Evolutionary conservation across 2,797 vertebrate species (phyloP), one percentile per base, ranked within the genome.

Genomic region (Melanotaenia boesemani): DNA sequence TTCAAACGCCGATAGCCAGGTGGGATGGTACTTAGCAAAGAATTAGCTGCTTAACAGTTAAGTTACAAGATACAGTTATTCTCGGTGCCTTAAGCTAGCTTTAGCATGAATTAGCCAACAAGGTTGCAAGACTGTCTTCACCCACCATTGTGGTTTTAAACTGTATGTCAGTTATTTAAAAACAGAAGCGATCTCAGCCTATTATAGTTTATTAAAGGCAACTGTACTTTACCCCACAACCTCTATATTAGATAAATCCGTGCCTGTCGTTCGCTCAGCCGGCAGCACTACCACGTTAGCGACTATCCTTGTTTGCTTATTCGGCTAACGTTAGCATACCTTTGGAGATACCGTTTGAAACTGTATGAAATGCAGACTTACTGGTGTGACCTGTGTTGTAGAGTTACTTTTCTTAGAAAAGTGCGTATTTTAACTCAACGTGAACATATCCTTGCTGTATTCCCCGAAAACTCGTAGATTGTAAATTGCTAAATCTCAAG

Each of bases 401-500:
- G 56, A 75, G 63, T 60, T 77, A 56, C 65, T 80, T 81, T 32
- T 72, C 63, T 84, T 58, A 84, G 64, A 48, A 58, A 71, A 46
- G 61, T 65, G 56, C 75, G 59, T 79, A 73, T 76, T 86, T 88
- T 84, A 86, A 86, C 80, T 87, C 67, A 87, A 15, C 22, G 58
- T 37, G 22, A 70, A 55, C 81, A 75, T 63, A 30, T 72, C 75
- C 69, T 54, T 59, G 71, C 48, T 72, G 41, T 54, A 48, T 63
- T 75, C 32, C 77, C 57, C 36, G 77, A 72, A 83, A 57, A 81
- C 71, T 88, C 74, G 64, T 87, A 86, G 84, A 78, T 55, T 37
- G 18, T 59, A 57, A 85, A 88, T 76, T 76, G 86, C 76, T 87
- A 86, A 87, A 86, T 89, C 76, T 91, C 80, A 69, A 82, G 65